These are phyloP conservation scores for Rhabditoides inermis DNA, from an alignment of 2,888 invertebrate genomes.

Conservation along the genomic window DNA sequence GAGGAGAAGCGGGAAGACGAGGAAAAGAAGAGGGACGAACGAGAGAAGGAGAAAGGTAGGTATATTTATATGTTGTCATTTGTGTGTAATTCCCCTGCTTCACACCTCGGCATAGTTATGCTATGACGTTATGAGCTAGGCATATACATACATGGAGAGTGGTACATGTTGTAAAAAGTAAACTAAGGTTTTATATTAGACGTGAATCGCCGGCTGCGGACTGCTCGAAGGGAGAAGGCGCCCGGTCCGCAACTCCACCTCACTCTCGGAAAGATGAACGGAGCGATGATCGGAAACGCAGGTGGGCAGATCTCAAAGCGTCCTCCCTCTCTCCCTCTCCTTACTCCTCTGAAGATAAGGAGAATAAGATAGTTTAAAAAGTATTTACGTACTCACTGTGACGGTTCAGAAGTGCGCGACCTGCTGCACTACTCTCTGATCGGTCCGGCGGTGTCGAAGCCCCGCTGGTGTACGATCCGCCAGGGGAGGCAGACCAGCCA, in stretches of 20 bases:
- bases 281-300: constrained; percentile 11
- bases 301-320: constrained; percentile 4
- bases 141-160: no score
- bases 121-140: no score
- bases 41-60: no score
- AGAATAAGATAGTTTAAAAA: neutral
- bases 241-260: constrained; percentile 10
- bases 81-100: no score
- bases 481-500: constrained; percentile 21
- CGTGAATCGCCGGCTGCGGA: neutral
- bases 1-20: constrained; percentile 1
- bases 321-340: neutral
- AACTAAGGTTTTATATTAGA: no score
- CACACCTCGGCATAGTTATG: no score
- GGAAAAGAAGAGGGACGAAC: no score
- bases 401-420: constrained; percentile 18
- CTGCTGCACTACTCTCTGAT: constrained; percentile 23
- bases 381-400: no score
- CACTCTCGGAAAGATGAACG: constrained; percentile 10
- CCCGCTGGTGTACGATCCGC: constrained; percentile 20
- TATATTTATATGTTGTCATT: no score
- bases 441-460: constrained; percentile 17
- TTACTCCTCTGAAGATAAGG: neutral
- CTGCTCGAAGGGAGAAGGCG: constrained; percentile 7
- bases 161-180: no score